These are phyloP conservation scores for Bruchidius siliquastri DNA, from an alignment of 2,888 invertebrate species.

Conservation along the genomic window DNA sequence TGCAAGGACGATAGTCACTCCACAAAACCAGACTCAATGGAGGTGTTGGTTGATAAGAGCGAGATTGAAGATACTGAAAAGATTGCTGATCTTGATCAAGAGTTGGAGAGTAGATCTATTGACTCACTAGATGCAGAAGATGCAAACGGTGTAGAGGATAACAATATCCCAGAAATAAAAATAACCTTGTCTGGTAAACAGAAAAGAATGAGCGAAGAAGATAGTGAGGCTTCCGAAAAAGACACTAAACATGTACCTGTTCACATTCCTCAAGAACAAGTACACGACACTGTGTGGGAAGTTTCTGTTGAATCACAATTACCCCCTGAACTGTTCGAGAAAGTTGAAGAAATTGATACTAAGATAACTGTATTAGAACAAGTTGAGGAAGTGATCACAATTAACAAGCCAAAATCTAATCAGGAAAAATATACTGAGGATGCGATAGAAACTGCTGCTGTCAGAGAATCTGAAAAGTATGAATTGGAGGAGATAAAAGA, in stretches of 20 bases:
- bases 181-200: conserved; percentile 46
- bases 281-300: conserved; percentile 52
- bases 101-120: conserved; percentile 42
- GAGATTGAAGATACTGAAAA: conserved; percentile 51
- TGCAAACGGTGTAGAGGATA: conserved; percentile 31
- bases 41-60: conserved; percentile 52
- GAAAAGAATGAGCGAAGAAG: conserved; percentile 45
- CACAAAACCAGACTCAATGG: conserved; percentile 48
- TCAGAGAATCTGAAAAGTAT: conserved; percentile 5
- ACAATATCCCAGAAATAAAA: conserved; percentile 45
- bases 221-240: conserved; percentile 37
- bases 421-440: too few relatives aligned
- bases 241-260: conserved; percentile 30
- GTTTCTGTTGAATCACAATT: conserved; percentile 47
- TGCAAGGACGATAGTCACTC: conserved; percentile 31
- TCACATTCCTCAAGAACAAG: conserved; percentile 47
- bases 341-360: conserved; percentile 27
- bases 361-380: background rate
- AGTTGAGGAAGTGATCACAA: background rate
- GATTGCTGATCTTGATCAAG: conserved; percentile 46
- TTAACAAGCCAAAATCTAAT: too few relatives aligned
- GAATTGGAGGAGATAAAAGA: conserved; percentile 14
- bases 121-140: conserved; percentile 35
- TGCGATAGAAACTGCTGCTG: background rate
- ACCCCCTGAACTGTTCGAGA: conserved; percentile 39